Base-by-base conservation (phyloP, 2,888 invertebrate species). In the Standfussiana lucernea region DNA sequence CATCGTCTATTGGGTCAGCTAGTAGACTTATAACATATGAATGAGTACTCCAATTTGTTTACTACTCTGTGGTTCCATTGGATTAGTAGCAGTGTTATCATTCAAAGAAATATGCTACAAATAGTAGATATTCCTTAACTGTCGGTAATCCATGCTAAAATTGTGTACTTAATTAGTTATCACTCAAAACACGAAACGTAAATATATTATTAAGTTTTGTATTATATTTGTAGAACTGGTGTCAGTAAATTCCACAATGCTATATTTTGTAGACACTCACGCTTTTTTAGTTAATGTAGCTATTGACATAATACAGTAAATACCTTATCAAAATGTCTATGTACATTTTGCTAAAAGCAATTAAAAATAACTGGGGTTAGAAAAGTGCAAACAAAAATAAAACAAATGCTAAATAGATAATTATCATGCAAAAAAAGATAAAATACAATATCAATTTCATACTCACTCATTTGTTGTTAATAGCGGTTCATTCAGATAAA, bases 301-400 rank as follows among this genome's bases (percentile, higher is more conserved):
- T 65, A 35, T 50, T 5, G 42, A 50, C 21, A 59, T 50, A 50
- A 42, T 35, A 28, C 32, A 47, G 59, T 37, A 45, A 15, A 42
- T 28, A 24, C 28, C 15, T 42, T n/a, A 28, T 28, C 15, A n/a
- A 8, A 37, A 47, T 40, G 15, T 73, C 53, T 76, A 28, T 73
- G 40, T 73, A 71, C 18, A 72, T 68, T 74, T 69, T 37, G 18
- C 8, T 68, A 75, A 74, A 83, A 83, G 80, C 82, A 85, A 78
- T 75, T 77, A 78, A 89, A 92, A 72, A 82, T 85, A 89, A 92
- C 89, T 88, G 85, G 88, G 90, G 90, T 94, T 93, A 93, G 88
- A 86, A 86, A 90, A 90, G 76, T 53, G 85, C 79, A 74, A 76
- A 74, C 35, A 35, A 82, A 75, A 80, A 66, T 73, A 77, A 61